A percentile compares a stretch with the other conserved stretches of the same genome.
Evolutionary conservation across 2,113 vertebrate species (phyloP).

Genomic region (Limnothrissa miodon): DNA sequence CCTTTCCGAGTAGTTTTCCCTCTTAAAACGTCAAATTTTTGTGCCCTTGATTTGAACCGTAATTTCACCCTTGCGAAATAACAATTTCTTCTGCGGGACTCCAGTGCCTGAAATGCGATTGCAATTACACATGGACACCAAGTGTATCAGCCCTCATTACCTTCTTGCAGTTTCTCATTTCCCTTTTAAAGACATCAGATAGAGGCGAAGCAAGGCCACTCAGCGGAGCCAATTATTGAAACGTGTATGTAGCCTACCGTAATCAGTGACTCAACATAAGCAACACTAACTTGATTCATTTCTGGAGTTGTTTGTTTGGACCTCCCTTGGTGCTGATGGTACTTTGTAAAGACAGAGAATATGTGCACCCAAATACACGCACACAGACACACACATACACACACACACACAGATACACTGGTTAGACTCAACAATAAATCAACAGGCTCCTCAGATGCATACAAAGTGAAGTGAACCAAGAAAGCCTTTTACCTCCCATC

Average conservation of each 20-base stretch:
- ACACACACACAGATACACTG: not conserved
- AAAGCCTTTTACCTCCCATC: not conserved
- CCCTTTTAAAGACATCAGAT: not conserved
- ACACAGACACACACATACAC: too few relatives aligned
- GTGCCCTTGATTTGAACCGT: not conserved
- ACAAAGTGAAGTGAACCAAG: not conserved
- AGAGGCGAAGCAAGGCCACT: not conserved
- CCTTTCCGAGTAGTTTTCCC: not conserved
- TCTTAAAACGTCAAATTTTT: not conserved
- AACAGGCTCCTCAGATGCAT: not conserved
- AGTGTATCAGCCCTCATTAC: not conserved
- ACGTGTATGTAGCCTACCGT: not conserved
- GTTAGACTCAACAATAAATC: not conserved
- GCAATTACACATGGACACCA: not conserved
- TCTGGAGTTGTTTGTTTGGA: not conserved
- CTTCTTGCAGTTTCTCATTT: not conserved
- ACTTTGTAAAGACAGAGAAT: not conserved
- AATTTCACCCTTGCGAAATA: not conserved
- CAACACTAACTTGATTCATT: not conserved
- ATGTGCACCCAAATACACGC: too few relatives aligned
- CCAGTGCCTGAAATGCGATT: not conserved
- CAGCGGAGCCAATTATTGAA: not conserved
- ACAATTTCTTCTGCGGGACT: not conserved
- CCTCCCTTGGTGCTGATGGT: not conserved
- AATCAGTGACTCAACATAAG: not conserved